Base-by-base conservation (phyloP, 2,888 invertebrate species). In the Teleiodes luculella region DNA sequence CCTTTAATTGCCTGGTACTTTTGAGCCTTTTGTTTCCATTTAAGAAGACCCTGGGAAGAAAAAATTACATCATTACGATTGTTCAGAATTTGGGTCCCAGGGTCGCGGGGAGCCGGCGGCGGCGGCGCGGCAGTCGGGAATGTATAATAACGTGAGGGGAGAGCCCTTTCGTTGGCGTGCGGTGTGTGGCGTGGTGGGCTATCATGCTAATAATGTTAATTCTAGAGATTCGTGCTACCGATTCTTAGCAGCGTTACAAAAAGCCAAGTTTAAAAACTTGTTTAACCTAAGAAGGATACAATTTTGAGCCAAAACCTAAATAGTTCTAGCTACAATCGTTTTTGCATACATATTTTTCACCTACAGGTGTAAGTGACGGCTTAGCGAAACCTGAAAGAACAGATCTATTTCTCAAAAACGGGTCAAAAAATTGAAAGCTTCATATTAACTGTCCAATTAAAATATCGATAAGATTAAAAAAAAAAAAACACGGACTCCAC, bases 81-180 rank as follows among this genome's bases (percentile, higher is more conserved):
- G 57, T 53, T 55, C 24, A 20, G 37, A 55, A 48, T 51, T 56
- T 39, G n/a, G 47, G 24, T 57, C 54, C 43, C 57, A 56, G 24
- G 6, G 24, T 3, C 24, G 24, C 24, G 24, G 24, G 24, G 24
- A 24, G 24, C 24, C 24, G 24, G 24, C 10, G 20, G 13, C 30
- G 33, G 35, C 16, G 18, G n/a, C 33, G 36, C 49, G 37, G 33
- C 51, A 48, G 14, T 7, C 28, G 28, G 55, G 41, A 39, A 37
- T 28, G 51, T 41, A 51, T 49, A 54, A 49, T 41, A 48, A 41
- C 41, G 28, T 18, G 41, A 49, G 36, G 16, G 20, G 45, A 50
- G 36, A 50, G 52, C 56, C 45, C 46, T 49, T 51, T 46, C 20
- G 43, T 49, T 39, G 46, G 43, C 56, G 36, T 46, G 53, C 48